phyloP scores from a whole-genome alignment of 2,888 invertebrate species.

The Limnephilus auricula region DNA sequence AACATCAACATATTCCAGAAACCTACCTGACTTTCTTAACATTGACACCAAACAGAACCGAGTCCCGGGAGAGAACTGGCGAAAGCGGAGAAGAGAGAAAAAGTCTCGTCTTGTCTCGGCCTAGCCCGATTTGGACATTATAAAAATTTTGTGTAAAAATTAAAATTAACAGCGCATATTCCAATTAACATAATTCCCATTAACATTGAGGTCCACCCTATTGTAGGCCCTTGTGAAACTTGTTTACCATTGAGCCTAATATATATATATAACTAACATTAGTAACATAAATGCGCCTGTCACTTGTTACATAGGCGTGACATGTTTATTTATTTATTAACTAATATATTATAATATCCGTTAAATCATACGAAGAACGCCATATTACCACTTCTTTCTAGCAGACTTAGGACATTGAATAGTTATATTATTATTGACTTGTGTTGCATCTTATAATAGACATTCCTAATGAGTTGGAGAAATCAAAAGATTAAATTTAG shows the following conservation, averaged over 20 bases:
- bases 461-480: not conserved
- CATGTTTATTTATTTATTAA: not conserved
- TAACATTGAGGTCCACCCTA: not conserved
- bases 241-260: not conserved
- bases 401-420: not conserved
- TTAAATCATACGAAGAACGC: not conserved
- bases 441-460: not conserved
- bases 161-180: not conserved
- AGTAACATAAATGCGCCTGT: not conserved
- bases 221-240: not conserved
- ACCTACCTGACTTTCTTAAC: slow-evolving; percentile 24
- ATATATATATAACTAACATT: not conserved
- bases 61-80: not conserved
- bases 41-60: not conserved
- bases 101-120: not conserved
- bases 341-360: not conserved
- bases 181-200: not conserved
- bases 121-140: not conserved
- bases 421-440: not conserved
- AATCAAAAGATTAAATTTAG: not conserved
- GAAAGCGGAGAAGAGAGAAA: not conserved
- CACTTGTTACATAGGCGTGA: not conserved
- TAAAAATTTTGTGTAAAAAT: not conserved
- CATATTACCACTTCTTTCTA: not conserved
- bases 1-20: slow-evolving; percentile 58